Conservation (phyloP, 1,140 invertebrate species). For the Gryllus bimaculatus region DNA sequence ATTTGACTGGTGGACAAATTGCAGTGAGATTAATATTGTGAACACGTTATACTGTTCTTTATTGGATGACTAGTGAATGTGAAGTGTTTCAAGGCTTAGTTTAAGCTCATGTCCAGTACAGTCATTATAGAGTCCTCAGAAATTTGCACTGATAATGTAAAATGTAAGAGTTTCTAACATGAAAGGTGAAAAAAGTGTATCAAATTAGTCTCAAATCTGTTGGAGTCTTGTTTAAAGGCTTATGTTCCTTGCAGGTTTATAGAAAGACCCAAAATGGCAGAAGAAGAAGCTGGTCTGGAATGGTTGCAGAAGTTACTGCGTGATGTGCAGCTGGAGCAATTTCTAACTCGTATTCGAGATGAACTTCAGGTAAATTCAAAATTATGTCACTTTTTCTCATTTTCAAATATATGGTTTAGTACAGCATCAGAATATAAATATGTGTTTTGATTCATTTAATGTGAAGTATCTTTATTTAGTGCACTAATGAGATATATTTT, state of each 20-base stretch:
- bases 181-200: not conserved
- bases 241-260: not conserved
- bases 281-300: conserved; percentile 53
- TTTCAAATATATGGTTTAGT: too few relatives aligned
- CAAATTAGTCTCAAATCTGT: not conserved
- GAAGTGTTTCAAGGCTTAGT: not conserved
- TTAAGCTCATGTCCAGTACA: not conserved
- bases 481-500: too few relatives aligned
- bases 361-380: conserved; percentile 61
- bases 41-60: not conserved
- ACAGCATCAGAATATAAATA: too few relatives aligned
- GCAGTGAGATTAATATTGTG: not conserved
- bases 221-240: not conserved
- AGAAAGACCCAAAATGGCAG: conserved; percentile 6
- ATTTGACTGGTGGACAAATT: not conserved
- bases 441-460: too few relatives aligned
- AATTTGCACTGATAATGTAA: not conserved
- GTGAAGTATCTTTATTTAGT: too few relatives aligned
- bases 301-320: conserved; percentile 77
- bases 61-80: not conserved
- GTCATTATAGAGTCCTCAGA: not conserved
- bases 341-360: conserved; percentile 79
- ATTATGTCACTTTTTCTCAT: too few relatives aligned
- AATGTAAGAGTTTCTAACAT: not conserved
- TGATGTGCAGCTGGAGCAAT: conserved; percentile 88